These are phyloP conservation scores for Maccullochella peelii DNA, from an alignment of 2,113 vertebrate genomes.

Conservation along the genomic window DNA sequence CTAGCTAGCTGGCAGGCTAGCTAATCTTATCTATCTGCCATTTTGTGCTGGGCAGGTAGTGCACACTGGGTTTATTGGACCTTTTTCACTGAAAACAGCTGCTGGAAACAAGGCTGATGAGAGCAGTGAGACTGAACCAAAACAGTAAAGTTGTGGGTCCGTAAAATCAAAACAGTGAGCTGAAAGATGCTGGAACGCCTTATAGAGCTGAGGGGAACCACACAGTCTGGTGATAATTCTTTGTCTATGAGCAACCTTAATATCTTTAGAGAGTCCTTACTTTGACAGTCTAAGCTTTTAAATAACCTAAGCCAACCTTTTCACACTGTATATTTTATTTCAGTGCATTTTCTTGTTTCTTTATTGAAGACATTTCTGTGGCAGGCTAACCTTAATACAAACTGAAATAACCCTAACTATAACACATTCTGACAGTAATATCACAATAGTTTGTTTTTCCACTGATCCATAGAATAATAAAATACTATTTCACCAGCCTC, in stretches of 20 bases:
- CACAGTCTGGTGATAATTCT: no score
- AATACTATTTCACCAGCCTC: constrained; percentile 36
- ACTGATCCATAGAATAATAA: constrained; percentile 65
- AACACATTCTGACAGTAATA: constrained; percentile 56
- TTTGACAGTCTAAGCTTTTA: not conserved
- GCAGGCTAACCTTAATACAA: constrained; percentile 31
- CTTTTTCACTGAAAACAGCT: no score
- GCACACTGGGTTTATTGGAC: not conserved
- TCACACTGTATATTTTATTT: constrained; percentile 7
- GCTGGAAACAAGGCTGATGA: not conserved
- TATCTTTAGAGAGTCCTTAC: not conserved
- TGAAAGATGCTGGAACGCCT: no score
- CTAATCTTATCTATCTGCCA: no score
- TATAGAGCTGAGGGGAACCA: no score
- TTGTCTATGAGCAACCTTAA: not conserved
- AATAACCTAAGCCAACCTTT: not conserved
- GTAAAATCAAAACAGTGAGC: no score
- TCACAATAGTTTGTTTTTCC: constrained; percentile 63
- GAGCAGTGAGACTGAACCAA: not conserved
- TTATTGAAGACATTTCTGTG: constrained; percentile 31
- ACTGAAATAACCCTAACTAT: constrained; percentile 15
- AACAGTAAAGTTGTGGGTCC: no score
- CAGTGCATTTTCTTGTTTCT: constrained; percentile 11
- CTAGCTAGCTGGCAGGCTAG: not conserved
- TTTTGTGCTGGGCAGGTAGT: not conserved